A percentile compares a stretch with the other conserved stretches of the same genome.
These are phyloP conservation scores for Harpegnathos saltator DNA, from an alignment of 1,140 invertebrate species.

Conservation along the genomic window DNA sequence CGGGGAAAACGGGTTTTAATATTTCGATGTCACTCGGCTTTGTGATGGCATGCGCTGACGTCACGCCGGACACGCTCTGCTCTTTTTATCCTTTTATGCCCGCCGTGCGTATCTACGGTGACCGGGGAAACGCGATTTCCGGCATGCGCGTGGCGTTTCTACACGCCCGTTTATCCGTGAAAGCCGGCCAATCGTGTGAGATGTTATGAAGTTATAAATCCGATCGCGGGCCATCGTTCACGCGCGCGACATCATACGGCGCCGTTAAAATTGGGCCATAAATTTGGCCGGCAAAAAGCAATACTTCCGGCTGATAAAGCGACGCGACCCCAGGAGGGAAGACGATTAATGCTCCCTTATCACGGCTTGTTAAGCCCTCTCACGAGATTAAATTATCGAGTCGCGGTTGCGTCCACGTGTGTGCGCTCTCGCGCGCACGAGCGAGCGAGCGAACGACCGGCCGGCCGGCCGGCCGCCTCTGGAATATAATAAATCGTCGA, in stretches of 20 bases:
- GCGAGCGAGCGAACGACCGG: too few species aligned
- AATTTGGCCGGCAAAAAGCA: conserved; percentile 18
- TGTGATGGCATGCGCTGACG: too few species aligned
- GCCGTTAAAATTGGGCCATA: conserved; percentile 40
- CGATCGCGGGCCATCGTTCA: neutral
- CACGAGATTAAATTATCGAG: conserved; percentile 73
- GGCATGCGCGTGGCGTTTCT: neutral
- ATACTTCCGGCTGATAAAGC: conserved; percentile 66
- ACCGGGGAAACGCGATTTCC: neutral
- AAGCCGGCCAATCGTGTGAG: neutral
- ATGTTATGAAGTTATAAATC: conserved; percentile 32
- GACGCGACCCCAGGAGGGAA: neutral
- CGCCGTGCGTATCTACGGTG: too few species aligned
- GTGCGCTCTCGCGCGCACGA: neutral
- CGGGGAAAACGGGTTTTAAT: too few species aligned
- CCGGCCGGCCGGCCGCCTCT: conserved; percentile 13
- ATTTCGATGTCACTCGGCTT: too few species aligned
- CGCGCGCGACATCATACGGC: neutral
- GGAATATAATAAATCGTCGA: conserved; percentile 73
- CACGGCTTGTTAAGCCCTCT: conserved; percentile 62
- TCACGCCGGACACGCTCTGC: too few species aligned
- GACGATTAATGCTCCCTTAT: conserved; percentile 69
- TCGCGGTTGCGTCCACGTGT: conserved; percentile 18
- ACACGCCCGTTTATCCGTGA: neutral
- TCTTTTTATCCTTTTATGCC: too few species aligned